phyloP scores from a whole-genome alignment of 2,888 invertebrate species.

The Cryptosula pallasiana region DNA sequence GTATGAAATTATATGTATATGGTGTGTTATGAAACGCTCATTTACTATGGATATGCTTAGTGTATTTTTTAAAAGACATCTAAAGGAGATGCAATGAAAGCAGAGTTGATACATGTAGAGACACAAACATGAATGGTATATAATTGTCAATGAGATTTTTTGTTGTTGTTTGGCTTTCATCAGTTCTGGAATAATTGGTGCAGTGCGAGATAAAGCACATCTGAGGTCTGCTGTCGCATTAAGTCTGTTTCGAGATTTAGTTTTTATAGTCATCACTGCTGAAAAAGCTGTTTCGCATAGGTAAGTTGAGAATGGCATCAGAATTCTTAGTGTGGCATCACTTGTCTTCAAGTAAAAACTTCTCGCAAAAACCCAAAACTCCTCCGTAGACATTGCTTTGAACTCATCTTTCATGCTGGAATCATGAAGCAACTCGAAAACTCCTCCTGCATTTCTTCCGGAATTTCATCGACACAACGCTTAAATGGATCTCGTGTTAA shows the following conservation, averaged over 20 bases:
- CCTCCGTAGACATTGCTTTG: background rate
- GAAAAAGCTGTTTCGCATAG: background rate
- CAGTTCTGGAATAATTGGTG: background rate
- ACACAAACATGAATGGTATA: background rate
- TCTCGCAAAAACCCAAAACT: background rate
- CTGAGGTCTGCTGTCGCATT: background rate
- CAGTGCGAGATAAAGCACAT: background rate
- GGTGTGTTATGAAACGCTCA: background rate
- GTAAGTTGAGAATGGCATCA: background rate
- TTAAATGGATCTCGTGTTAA: background rate
- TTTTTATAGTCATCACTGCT: background rate
- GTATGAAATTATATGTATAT: background rate
- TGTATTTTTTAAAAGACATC: background rate
- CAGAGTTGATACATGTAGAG: background rate
- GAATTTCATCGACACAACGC: background rate
- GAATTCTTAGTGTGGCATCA: background rate
- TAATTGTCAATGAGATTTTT: background rate
- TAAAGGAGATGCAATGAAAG: background rate
- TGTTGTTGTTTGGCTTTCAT: background rate
- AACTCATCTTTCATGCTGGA: background rate
- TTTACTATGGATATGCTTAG: background rate
- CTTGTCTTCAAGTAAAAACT: background rate
- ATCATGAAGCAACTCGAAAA: background rate
- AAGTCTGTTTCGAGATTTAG: background rate
- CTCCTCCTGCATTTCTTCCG: background rate